phyloP scores from a whole-genome alignment of 2,797 vertebrate genomes.

The Paedocypris micromegethes region DNA sequence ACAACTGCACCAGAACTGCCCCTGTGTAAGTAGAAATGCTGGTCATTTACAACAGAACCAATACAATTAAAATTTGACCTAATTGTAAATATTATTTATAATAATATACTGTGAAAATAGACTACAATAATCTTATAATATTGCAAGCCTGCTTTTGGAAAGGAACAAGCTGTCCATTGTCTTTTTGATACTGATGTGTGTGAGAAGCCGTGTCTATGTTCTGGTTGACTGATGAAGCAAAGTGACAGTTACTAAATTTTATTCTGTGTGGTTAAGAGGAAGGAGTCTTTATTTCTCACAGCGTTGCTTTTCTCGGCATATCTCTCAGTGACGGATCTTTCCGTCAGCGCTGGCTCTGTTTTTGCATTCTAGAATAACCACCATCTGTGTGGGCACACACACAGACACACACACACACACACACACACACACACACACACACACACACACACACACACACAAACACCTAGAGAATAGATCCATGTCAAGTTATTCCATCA shows the following conservation, averaged over 20 bases:
- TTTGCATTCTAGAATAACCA: constrained; percentile 4
- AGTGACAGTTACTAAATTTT: constrained; percentile 42
- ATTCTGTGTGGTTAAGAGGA: constrained; percentile 32
- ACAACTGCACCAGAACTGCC: too few relatives aligned
- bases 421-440: background rate
- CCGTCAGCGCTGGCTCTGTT: constrained; percentile 11
- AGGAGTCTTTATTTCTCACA: constrained; percentile 35
- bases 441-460: background rate
- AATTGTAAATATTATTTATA: too few relatives aligned
- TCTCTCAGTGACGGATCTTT: constrained; percentile 35
- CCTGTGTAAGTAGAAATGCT: too few relatives aligned
- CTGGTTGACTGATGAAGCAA: constrained; percentile 39
- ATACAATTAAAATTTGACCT: too few relatives aligned
- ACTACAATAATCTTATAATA: constrained; percentile 14
- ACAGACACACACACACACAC: background rate
- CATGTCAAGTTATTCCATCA: too few relatives aligned
- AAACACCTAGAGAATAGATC: too few relatives aligned
- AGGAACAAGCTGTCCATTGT: constrained; percentile 11
- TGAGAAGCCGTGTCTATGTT: constrained; percentile 18
- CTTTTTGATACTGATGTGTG: constrained; percentile 15
- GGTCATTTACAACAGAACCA: too few relatives aligned
- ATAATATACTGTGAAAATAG: constrained; percentile 3
- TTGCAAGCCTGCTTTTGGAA: constrained; percentile 7
- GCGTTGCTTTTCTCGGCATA: constrained; percentile 17
- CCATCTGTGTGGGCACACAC: constrained; percentile 7